These are phyloP conservation scores for Chymomyza fuscimana DNA, from an alignment of 2,888 invertebrate species.

Conservation along the genomic window DNA sequence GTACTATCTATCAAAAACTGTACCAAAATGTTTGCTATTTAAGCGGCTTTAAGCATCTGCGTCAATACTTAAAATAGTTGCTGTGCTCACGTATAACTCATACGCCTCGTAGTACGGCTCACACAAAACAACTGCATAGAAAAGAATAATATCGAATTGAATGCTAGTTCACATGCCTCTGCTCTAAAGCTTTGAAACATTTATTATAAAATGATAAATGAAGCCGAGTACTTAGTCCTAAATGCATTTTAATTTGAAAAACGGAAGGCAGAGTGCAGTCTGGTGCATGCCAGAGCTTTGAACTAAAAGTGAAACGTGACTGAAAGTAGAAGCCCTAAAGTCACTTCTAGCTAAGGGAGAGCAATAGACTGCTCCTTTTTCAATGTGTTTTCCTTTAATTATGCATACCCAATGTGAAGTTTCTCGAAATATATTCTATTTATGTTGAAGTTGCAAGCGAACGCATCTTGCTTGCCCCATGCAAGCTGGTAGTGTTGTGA, in stretches of 20 bases:
- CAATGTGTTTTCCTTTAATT: slow-evolving; percentile 45
- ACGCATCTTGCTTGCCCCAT: not conserved
- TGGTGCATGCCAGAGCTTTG: not conserved
- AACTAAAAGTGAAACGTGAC: not conserved
- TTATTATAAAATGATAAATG: slow-evolving; percentile 56
- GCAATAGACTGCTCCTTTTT: not conserved
- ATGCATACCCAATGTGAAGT: slow-evolving; percentile 34
- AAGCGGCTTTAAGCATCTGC: not conserved
- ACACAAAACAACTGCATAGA: slow-evolving; percentile 22
- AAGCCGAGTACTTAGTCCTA: slow-evolving; percentile 43
- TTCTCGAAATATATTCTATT: slow-evolving; percentile 21
- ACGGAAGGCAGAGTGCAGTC: slow-evolving; percentile 18
- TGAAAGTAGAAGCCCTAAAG: not conserved
- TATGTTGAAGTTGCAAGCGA: slow-evolving; percentile 11
- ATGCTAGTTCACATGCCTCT: not conserved
- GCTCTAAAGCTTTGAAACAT: not conserved
- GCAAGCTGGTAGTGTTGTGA: not conserved
- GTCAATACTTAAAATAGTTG: not conserved
- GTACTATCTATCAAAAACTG: not conserved
- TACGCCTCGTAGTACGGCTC: slow-evolving; percentile 42
- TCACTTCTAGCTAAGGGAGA: not conserved
- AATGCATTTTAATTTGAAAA: slow-evolving; percentile 54
- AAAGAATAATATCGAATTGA: slow-evolving; percentile 1
- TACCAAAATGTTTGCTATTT: not conserved
- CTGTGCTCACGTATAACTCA: slow-evolving; percentile 42